These are phyloP conservation scores for Sarcophaga peregrina DNA, from an alignment of 1,140 invertebrate genomes.

Conservation along the genomic window DNA sequence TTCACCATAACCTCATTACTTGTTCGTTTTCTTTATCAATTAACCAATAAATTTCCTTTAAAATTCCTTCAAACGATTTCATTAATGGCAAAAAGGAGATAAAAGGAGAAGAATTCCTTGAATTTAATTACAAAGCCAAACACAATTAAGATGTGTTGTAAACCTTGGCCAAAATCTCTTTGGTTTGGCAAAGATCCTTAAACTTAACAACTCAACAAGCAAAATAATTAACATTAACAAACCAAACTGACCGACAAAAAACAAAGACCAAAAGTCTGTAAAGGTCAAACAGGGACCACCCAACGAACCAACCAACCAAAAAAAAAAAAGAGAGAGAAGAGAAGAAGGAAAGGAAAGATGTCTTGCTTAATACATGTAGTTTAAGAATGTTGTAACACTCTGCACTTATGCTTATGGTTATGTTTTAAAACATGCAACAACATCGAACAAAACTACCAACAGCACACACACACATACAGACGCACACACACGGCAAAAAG, in stretches of 20 bases:
- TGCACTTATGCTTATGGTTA: background rate
- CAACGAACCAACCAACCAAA: too few relatives aligned
- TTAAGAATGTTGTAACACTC: background rate
- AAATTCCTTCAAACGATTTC: background rate
- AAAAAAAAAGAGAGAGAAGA: background rate
- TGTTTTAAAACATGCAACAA: background rate
- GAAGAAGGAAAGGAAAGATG: background rate
- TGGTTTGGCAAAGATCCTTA: slow-evolving; percentile 11
- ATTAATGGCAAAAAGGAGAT: background rate
- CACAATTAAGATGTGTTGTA: background rate
- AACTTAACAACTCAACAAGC: slow-evolving; percentile 34
- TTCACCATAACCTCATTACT: too few relatives aligned
- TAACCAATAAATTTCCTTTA: background rate
- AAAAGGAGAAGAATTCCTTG: background rate
- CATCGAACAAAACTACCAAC: background rate
- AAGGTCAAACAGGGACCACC: slow-evolving; percentile 12
- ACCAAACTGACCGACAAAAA: slow-evolving; percentile 28
- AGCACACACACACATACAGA: background rate
- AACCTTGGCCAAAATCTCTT: background rate
- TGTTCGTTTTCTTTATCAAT: too few relatives aligned
- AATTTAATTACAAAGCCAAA: background rate
- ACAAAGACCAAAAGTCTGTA: slow-evolving; percentile 6
- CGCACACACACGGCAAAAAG: background rate
- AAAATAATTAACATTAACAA: slow-evolving; percentile 36
- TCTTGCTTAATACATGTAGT: background rate